phyloP scores from a whole-genome alignment of 2,888 invertebrate genomes.

The Tuta absoluta region DNA sequence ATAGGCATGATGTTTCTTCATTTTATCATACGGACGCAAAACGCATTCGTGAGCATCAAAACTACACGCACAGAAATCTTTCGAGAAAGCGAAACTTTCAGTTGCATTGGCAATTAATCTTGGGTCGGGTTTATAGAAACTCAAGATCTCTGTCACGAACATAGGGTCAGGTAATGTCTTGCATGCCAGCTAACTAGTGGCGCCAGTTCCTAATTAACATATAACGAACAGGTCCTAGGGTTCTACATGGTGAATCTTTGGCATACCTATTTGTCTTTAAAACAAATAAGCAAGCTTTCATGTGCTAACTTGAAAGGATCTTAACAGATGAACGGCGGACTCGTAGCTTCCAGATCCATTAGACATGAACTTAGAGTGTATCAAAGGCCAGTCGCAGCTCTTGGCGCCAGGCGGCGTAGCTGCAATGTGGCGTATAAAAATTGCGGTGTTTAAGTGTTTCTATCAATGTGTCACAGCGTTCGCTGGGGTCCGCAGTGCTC shows the following conservation, averaged over 20 bases:
- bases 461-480: conserved; percentile 26
- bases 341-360: not conserved
- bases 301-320: not conserved
- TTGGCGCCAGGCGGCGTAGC: conserved; percentile 6
- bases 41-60: not conserved
- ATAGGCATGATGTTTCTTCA: not conserved
- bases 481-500: conserved; percentile 39
- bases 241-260: conserved; percentile 5
- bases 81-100: conserved; percentile 16
- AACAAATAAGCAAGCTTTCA: not conserved
- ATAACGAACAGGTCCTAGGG: not conserved
- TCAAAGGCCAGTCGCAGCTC: not conserved
- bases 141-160: conserved; percentile 12
- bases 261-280: conserved; percentile 1
- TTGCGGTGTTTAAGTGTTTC: conserved; percentile 21
- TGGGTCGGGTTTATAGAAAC: conserved; percentile 11
- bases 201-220: conserved; percentile 16
- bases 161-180: conserved; percentile 16
- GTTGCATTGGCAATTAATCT: conserved; percentile 18
- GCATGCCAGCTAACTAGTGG: conserved; percentile 11
- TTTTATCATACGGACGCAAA: no score
- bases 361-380: not conserved
- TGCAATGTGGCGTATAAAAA: conserved; percentile 7
- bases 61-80: conserved; percentile 7
- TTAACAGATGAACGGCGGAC: not conserved